Evolutionary conservation across 1,140 invertebrate species (phyloP), one percentile per base, ranked within the genome.

Genomic region (Drosophila mauritiana): DNA sequence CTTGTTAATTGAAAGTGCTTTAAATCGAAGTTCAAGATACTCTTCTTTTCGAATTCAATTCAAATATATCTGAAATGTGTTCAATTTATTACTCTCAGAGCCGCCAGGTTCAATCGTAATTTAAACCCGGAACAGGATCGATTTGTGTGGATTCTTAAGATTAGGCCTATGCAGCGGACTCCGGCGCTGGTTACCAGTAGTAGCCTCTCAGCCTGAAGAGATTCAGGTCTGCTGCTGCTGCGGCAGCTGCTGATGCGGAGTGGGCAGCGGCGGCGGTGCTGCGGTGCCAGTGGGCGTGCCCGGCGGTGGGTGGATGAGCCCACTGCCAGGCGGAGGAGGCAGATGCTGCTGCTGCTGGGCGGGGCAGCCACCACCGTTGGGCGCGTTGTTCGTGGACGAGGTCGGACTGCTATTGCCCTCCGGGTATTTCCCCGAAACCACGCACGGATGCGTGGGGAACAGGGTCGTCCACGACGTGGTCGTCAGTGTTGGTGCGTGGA

Each of bases 391-490:
- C 69, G 90, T 90, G 81, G 90, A 91, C 82, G 91, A 88, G 36
- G 91, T 91, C 51, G 91, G 90, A 91, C 90, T 92, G 85, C 88
- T 92, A 89, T 92, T 92, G 62, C 93, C 93, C 91, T 96, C 96
- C 90, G 96, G 96, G 92, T 96, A 97, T 20, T 96, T 96, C 52
- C 96, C 96, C 22, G 96, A 96, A 84, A 96, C 96, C 92, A 96
- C 94, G 91, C 96, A 97, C 4, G 95, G 96, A 91, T 96, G 96
- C 96, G 96, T 97, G 20, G 96, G 96, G 88, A 96, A 97, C 70
- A 96, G 92, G 22, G 96, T 96, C n/a, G 96, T 97, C 95, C 96
- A 96, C 49, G 96, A 96, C 93, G 95, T 96, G 20, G 96, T 96
- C 10, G 96, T 96, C 78, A 95, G 94, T 17, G 96, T 96, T 49